phyloP scores from a whole-genome alignment of 1,140 invertebrate genomes.

The Zaprionus gabonicus region DNA sequence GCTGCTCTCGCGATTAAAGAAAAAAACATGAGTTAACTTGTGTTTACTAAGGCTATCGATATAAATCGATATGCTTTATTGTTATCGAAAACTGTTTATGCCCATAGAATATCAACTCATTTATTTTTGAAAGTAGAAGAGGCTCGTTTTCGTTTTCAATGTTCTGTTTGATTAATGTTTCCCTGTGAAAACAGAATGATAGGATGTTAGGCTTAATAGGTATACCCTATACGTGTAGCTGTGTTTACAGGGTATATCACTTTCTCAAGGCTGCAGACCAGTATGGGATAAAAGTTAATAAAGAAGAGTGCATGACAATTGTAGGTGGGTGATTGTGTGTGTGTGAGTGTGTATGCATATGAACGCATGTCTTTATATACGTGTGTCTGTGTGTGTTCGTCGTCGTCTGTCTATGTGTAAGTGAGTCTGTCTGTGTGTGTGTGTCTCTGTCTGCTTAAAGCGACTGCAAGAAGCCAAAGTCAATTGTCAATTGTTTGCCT shows the following conservation, averaged over 20 bases:
- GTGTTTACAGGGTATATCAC: not conserved
- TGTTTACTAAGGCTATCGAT: too few species aligned
- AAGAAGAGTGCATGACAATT: slow-evolving; percentile 20
- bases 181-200: too few species aligned
- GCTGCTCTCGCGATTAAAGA: too few species aligned
- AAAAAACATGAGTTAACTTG: too few species aligned
- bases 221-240: not conserved
- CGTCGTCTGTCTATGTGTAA: not conserved
- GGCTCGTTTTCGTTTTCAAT: too few species aligned
- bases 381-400: not conserved
- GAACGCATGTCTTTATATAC: not conserved
- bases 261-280: not conserved
- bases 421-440: not conserved
- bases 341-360: not conserved
- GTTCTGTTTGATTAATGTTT: too few species aligned
- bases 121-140: too few species aligned
- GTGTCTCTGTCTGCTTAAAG: slow-evolving; percentile 9
- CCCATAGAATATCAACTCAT: too few species aligned
- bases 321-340: slow-evolving; percentile 7
- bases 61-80: too few species aligned
- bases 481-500: slow-evolving; percentile 65
- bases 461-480: slow-evolving; percentile 57
- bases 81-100: too few species aligned
- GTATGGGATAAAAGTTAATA: slow-evolving; percentile 1
- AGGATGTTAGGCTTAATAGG: too few species aligned